Evolutionary conservation across 2,888 invertebrate genomes (phyloP), one percentile per base, ranked within the genome.

Genomic region (Keiferia lycopersicella): DNA sequence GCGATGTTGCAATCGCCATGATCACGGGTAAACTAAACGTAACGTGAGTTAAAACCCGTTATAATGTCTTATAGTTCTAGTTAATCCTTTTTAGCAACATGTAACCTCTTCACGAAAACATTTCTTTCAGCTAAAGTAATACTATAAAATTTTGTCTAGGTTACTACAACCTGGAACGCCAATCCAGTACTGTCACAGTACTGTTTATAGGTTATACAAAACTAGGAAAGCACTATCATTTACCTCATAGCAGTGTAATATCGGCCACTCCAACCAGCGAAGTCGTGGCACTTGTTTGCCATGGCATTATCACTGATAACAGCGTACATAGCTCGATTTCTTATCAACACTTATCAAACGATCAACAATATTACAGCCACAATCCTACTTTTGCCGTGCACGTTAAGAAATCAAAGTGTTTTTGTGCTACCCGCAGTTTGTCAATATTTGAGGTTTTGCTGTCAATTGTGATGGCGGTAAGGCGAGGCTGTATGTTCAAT

Each of bases 231-330:
- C 10, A 50, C 51, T 51, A 41, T 34, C 10, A 34, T 34, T 34
- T 66, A 88, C 88, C 85, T 83, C 68, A 82, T 75, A 74, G 79
- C 79, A 81, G 80, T 82, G 74, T 81, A 82, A 80, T 73, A 80
- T 69, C 77, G 78, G 68, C 74, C 71, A 68, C 73, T 76, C 87
- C 85, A 88, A 69, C 77, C 73, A 67, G 73, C 77, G 72, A 80
- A 82, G 73, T 78, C 78, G 66, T 72, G 69, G 80, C 83, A 88
- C 83, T 84, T 88, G 86, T 86, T 87, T 82, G 84, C 82, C 70
- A 73, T 78, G 67, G 69, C 76, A 79, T 84, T 90, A 90, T 91
- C 90, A 82, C 79, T 85, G 88, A 91, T 91, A 89, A 88, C 77
- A 71, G 81, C 73, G 78, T 81, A 88, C 90, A 90, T 89, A 71